Conservation (phyloP, 2,797 vertebrate genomes). For the Cossypha dichroa region DNA sequence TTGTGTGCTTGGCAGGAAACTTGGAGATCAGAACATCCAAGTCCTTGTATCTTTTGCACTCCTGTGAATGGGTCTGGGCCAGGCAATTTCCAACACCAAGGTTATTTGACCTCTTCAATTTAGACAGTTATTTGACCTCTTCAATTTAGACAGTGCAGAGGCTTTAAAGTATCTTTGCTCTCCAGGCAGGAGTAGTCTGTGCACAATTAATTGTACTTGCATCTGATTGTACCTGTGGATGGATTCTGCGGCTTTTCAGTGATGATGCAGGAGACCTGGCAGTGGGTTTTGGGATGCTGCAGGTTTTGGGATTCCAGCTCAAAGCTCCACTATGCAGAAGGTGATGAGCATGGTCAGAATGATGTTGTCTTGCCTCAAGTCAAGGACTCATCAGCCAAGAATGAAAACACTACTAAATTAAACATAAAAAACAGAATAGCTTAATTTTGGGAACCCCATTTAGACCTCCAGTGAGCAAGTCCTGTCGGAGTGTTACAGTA, state of each 20-base stretch:
- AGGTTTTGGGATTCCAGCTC: neutral
- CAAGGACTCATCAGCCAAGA: neutral
- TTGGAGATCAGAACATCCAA: neutral
- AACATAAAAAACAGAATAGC: neutral
- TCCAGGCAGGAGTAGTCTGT: neutral
- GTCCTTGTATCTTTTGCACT: neutral
- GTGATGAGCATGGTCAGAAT: neutral
- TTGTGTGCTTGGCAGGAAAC: neutral
- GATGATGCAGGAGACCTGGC: neutral
- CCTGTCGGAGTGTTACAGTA: neutral
- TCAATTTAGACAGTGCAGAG: neutral
- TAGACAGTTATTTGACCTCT: neutral
- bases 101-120: neutral
- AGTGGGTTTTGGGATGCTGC: rapidly evolving
- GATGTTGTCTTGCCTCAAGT: neutral
- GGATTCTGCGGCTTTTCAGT: neutral
- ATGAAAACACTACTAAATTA: neutral
- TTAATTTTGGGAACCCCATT: neutral
- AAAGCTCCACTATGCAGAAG: neutral
- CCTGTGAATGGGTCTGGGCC: neutral
- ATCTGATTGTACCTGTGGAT: neutral
- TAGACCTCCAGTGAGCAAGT: neutral
- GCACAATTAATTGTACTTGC: neutral
- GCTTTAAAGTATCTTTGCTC: neutral
- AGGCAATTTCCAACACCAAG: neutral